Conservation (phyloP, 2,888 invertebrate genomes). For the Hydrotaea cyrtoneurina region DNA sequence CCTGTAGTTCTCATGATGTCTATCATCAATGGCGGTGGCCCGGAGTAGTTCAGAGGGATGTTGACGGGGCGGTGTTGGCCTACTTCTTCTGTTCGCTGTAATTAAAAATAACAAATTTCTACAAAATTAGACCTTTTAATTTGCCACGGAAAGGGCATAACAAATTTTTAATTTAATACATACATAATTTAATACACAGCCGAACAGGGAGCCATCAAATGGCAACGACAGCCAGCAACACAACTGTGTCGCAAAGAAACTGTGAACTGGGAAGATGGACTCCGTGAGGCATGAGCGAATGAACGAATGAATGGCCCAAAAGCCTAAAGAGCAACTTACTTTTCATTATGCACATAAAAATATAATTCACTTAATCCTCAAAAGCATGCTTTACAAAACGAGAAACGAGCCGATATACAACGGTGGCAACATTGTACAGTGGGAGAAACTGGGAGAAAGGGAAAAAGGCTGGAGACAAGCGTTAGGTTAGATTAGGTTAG, state of each 20-base stretch:
- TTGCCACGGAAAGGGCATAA: slow-evolving; percentile 64
- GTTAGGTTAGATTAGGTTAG: too few relatives aligned
- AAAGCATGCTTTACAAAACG: slow-evolving; percentile 56
- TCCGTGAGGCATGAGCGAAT: slow-evolving; percentile 44
- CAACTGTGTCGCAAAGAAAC: slow-evolving; percentile 1
- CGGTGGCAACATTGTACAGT: not conserved
- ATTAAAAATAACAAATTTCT: slow-evolving; percentile 67
- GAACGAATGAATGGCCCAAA: slow-evolving; percentile 2
- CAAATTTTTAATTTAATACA: slow-evolving; percentile 66
- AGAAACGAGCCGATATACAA: not conserved
- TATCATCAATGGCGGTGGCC: not conserved
- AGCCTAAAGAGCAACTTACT: slow-evolving; percentile 38
- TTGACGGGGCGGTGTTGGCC: slow-evolving; percentile 32
- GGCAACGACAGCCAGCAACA: slow-evolving; percentile 6
- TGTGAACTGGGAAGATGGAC: not conserved
- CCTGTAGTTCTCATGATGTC: slow-evolving; percentile 18
- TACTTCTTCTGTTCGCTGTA: slow-evolving; percentile 60
- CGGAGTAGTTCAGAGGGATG: too few relatives aligned
- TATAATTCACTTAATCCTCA: slow-evolving; percentile 67
- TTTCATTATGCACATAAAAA: slow-evolving; percentile 62
- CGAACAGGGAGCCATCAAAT: slow-evolving; percentile 23
- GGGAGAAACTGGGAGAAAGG: too few relatives aligned
- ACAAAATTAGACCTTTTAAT: slow-evolving; percentile 64
- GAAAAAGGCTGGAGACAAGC: too few relatives aligned
- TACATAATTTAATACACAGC: not conserved